Conservation (phyloP, 2,888 invertebrate genomes). For the Acleris literana region DNA sequence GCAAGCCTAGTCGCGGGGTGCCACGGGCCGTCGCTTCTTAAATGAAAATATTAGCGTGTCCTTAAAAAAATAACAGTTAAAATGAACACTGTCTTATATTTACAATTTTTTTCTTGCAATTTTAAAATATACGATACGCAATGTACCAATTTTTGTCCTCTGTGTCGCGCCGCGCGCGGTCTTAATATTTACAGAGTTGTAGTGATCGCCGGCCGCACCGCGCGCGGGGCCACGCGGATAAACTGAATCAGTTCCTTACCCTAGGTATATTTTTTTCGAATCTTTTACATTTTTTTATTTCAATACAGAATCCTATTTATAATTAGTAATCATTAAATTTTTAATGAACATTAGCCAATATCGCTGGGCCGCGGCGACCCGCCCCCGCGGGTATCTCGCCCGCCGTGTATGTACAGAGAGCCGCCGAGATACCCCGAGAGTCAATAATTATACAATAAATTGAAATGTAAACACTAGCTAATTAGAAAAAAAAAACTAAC, state of each 20-base stretch:
- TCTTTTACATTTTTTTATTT: constrained; percentile 59
- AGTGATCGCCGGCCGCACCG: constrained; percentile 43
- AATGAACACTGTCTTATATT: constrained; percentile 78
- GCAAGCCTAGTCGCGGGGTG: constrained; percentile 42
- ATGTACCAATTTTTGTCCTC: constrained; percentile 50
- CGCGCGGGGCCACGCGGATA: constrained; percentile 46
- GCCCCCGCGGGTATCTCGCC: constrained; percentile 44
- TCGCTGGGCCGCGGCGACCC: constrained; percentile 44
- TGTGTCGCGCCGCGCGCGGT: constrained; percentile 44
- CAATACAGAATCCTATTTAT: constrained; percentile 68
- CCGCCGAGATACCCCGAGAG: constrained; percentile 46
- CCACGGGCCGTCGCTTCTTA: constrained; percentile 52
- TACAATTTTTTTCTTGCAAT: constrained; percentile 63
- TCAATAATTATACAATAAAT: constrained; percentile 50
- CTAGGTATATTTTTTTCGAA: constrained; percentile 55
- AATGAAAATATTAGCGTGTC: constrained; percentile 62
- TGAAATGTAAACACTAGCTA: constrained; percentile 64
- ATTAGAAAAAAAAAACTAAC: constrained; percentile 65
- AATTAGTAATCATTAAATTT: constrained; percentile 62
- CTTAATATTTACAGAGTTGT: constrained; percentile 63
- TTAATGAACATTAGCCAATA: constrained; percentile 62
- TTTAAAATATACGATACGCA: constrained; percentile 67
- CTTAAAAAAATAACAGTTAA: constrained; percentile 78
- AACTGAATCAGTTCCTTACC: constrained; percentile 54
- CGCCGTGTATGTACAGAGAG: constrained; percentile 47